A percentile compares a stretch with the other conserved stretches of the same genome.
These are phyloP conservation scores for Hypanus sabinus DNA, from an alignment of 2,113 vertebrate genomes.

Conservation along the genomic window DNA sequence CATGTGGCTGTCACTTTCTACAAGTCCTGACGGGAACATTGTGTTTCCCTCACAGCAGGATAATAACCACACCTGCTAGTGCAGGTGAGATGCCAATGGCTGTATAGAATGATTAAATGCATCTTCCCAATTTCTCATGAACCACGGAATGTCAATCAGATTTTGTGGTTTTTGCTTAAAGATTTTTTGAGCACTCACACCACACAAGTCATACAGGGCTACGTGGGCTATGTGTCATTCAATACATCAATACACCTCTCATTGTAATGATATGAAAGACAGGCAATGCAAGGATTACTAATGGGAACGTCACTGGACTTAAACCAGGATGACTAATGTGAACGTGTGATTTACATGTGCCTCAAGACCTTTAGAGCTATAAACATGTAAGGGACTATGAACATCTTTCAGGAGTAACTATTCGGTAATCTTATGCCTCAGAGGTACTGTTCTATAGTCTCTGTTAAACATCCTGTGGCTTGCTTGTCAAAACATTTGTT, in stretches of 20 bases:
- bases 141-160: not conserved
- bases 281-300: not conserved
- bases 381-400: not conserved
- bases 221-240: not conserved
- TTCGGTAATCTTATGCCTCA: not conserved
- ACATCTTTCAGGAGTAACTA: not conserved
- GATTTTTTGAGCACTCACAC: not conserved
- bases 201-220: not conserved
- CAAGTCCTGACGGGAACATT: not conserved
- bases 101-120: not conserved
- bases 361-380: not conserved
- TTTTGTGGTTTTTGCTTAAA: not conserved
- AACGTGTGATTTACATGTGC: not conserved
- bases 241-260: not conserved
- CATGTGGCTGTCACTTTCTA: not conserved
- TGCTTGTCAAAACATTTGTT: conserved; percentile 3
- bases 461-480: not conserved
- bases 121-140: conserved; percentile 18
- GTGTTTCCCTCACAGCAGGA: not conserved
- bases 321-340: not conserved
- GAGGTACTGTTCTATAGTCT: not conserved
- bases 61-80: not conserved
- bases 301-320: not conserved
- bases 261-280: not conserved
- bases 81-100: not conserved